Evolutionary conservation across 2,797 vertebrate species (phyloP).

Genomic region (Orestias chungarensis): DNA sequence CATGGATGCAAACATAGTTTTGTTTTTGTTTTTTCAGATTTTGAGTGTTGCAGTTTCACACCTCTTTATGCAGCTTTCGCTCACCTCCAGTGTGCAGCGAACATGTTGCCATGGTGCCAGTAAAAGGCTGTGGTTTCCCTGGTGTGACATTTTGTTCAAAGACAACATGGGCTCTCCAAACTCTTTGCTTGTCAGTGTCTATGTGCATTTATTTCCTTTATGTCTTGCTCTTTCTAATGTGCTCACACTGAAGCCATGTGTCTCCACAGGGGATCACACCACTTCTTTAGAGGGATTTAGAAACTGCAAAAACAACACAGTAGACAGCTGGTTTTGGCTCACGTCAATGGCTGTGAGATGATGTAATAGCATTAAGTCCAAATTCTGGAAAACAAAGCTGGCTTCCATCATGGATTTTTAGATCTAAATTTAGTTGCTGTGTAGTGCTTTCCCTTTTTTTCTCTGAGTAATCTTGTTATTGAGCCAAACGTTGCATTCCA

Average conservation of each 20-base stretch:
- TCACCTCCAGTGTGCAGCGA: constrained; percentile 31
- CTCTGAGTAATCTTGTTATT: constrained; percentile 31
- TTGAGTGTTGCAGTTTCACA: constrained; percentile 39
- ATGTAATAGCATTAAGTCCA: constrained; percentile 33
- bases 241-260: constrained; percentile 25
- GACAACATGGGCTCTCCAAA: constrained; percentile 37
- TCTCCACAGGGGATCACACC: constrained; percentile 24
- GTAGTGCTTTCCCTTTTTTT: constrained; percentile 22
- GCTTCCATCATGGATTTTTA: constrained; percentile 32
- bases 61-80: constrained; percentile 41
- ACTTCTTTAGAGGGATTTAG: constrained; percentile 13
- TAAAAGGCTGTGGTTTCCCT: constrained; percentile 45
- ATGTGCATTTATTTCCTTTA: constrained; percentile 17
- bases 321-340: constrained; percentile 8
- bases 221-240: background rate
- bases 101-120: constrained; percentile 66
- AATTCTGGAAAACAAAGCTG: constrained; percentile 37
- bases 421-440: constrained; percentile 55
- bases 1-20: constrained; percentile 24
- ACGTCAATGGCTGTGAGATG: constrained; percentile 34
- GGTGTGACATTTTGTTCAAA: constrained; percentile 59
- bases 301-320: constrained; percentile 8
- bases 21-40: too few species aligned
- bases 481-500: constrained; percentile 50
- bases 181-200: constrained; percentile 16